A percentile compares a stretch with the other conserved stretches of the same genome.
Conservation (phyloP, 2,113 vertebrate species). For the Solenodon paradoxus region DNA sequence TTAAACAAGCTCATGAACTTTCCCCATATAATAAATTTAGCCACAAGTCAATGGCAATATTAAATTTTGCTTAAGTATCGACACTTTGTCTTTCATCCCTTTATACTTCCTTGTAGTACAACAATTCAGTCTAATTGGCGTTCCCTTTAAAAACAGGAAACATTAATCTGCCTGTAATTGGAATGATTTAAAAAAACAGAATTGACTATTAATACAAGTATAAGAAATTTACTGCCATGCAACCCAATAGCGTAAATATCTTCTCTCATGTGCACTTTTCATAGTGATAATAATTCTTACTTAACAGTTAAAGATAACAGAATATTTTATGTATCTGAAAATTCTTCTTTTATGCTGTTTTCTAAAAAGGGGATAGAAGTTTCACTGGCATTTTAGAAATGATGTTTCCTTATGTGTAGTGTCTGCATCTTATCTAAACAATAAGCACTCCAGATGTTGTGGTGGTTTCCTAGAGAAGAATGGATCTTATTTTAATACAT, state of each 20-base stretch:
- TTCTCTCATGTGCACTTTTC: not conserved
- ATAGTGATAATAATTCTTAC: not conserved
- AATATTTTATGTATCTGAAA: constrained; percentile 2
- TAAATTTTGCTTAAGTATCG: not conserved
- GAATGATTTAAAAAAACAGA: not conserved
- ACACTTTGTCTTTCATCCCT: not conserved
- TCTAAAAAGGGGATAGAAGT: constrained; percentile 30
- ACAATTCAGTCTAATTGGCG: constrained; percentile 1
- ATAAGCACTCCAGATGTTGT: constrained; percentile 65
- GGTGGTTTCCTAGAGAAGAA: constrained; percentile 44
- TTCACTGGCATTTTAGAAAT: constrained; percentile 49
- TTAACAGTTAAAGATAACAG: not conserved
- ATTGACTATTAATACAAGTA: not conserved
- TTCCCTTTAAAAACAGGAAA: not conserved
- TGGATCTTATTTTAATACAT: constrained; percentile 56
- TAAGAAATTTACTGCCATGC: not conserved
- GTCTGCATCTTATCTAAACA: constrained; percentile 61
- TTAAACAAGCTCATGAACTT: not conserved
- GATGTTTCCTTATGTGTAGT: constrained; percentile 35
- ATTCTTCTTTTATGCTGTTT: constrained; percentile 31
- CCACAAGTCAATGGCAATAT: not conserved
- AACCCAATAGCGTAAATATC: not conserved
- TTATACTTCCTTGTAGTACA: not conserved
- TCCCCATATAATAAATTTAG: not conserved
- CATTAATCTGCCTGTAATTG: not conserved